phyloP scores from a whole-genome alignment of 37 sponge, comb jelly and placozoan species.

The Cliona cf. orientalis region DNA sequence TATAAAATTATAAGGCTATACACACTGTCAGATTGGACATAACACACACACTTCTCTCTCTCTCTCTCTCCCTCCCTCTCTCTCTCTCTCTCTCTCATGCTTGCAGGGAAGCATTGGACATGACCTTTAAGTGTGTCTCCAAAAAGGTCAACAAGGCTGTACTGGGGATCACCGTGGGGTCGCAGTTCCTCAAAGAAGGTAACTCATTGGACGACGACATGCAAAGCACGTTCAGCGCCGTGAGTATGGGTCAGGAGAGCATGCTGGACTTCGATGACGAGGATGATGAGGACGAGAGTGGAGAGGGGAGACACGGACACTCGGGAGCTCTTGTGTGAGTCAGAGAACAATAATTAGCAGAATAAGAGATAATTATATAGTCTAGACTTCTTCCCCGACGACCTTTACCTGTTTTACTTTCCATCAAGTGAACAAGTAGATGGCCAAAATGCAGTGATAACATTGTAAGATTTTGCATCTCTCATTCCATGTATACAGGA shows the following conservation, averaged over 20 bases:
- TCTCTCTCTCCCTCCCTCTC: not conserved
- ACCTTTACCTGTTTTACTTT: too few relatives aligned
- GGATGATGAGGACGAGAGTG: conserved; percentile 39
- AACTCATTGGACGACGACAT: conserved; percentile 81
- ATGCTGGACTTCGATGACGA: conserved; percentile 30
- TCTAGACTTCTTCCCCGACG: too few relatives aligned
- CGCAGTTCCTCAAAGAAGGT: conserved; percentile 75
- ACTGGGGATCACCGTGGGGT: conserved; percentile 73
- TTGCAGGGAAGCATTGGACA: conserved; percentile 66
- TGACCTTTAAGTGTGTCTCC: conserved; percentile 79
- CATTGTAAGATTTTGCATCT: too few relatives aligned
- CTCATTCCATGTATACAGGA: too few relatives aligned
- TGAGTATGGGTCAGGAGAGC: conserved; percentile 54
- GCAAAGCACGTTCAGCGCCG: conserved; percentile 85
- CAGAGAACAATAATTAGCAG: too few relatives aligned
- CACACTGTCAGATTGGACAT: too few relatives aligned
- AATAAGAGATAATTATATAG: too few relatives aligned
- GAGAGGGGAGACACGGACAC: not conserved
- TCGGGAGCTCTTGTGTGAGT: too few relatives aligned
- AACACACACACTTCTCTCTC: too few relatives aligned
- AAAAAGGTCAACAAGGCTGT: conserved; percentile 59
- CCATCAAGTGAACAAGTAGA: too few relatives aligned
- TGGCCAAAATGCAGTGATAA: too few relatives aligned
- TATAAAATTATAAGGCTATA: too few relatives aligned
- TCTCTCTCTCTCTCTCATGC: not conserved